phyloP scores from a whole-genome alignment of 2,888 invertebrate genomes.

The Blastobasis lacticolella region DNA sequence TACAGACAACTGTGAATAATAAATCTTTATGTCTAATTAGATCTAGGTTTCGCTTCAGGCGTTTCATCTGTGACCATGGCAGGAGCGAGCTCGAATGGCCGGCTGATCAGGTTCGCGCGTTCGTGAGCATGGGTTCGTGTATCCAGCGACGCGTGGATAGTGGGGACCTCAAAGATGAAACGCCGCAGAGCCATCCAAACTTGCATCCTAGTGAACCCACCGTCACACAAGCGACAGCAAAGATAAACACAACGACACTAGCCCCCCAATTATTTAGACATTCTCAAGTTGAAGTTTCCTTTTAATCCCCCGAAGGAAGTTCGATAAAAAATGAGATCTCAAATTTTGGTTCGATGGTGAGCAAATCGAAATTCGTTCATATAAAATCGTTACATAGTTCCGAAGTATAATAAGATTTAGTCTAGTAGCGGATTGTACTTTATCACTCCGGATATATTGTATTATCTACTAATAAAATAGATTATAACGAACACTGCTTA shows the following conservation, averaged over 20 bases:
- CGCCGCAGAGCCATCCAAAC: neutral
- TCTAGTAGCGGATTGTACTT: slow-evolving; percentile 60
- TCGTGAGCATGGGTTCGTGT: too few species aligned
- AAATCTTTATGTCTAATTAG: slow-evolving; percentile 26
- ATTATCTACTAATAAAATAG: slow-evolving; percentile 27
- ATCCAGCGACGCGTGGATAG: too few species aligned
- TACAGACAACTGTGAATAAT: slow-evolving; percentile 38
- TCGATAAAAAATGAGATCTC: slow-evolving; percentile 58
- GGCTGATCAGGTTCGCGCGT: too few species aligned
- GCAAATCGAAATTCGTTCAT: slow-evolving; percentile 60
- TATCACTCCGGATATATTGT: slow-evolving; percentile 37
- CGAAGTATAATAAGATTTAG: slow-evolving; percentile 35
- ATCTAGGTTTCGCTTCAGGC: slow-evolving; percentile 15
- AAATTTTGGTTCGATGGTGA: slow-evolving; percentile 67
- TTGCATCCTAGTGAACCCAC: neutral
- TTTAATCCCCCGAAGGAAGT: slow-evolving; percentile 7
- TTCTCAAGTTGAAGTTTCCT: neutral
- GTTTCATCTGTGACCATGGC: too few species aligned
- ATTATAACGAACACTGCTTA: slow-evolving; percentile 30
- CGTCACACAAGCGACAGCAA: neutral
- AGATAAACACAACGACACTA: neutral
- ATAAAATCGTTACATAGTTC: slow-evolving; percentile 47
- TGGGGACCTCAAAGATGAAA: neutral
- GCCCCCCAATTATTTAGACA: neutral
- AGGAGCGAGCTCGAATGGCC: too few species aligned